Conservation (phyloP, 2,888 invertebrate species). For the Lathronympha strigana region DNA sequence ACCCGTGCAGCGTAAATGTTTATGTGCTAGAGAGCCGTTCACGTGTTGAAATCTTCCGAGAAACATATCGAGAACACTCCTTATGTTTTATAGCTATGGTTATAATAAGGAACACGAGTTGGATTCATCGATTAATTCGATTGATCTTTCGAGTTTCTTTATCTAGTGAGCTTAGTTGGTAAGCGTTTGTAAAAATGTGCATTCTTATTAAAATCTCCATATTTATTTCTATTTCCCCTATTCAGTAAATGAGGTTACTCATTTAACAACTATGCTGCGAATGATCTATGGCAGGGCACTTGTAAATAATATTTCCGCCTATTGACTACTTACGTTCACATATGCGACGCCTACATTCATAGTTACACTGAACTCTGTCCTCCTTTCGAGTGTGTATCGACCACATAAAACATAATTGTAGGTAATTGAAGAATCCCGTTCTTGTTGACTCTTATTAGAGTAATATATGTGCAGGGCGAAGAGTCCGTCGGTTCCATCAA, state of each 20-base stretch:
- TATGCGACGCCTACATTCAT: slow-evolving; percentile 10
- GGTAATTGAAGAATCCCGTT: too few relatives aligned
- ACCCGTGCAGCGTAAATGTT: slow-evolving; percentile 70
- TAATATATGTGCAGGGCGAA: slow-evolving; percentile 82
- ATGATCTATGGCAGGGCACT: neutral
- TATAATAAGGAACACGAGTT: slow-evolving; percentile 20
- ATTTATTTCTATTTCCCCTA: too few relatives aligned
- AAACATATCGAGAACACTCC: slow-evolving; percentile 52
- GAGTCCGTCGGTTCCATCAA: slow-evolving; percentile 89
- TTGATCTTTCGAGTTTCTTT: neutral
- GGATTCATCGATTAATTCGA: neutral
- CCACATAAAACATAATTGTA: neutral
- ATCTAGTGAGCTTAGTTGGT: too few relatives aligned
- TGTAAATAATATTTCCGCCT: neutral
- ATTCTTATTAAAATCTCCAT: neutral
- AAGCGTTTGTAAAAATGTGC: too few relatives aligned
- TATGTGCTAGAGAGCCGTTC: slow-evolving; percentile 67
- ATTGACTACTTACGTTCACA: neutral
- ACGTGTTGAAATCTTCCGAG: slow-evolving; percentile 66
- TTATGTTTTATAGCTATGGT: slow-evolving; percentile 34
- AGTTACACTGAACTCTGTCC: slow-evolving; percentile 2
- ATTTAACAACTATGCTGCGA: neutral
- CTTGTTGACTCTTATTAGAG: neutral
- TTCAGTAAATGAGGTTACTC: neutral
- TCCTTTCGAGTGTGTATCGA: neutral